Percentiles rank a stretch among this genome's conserved stretches.
phyloP scores from a whole-genome alignment of 2,113 vertebrate species.

The Pedionomus torquatus region DNA sequence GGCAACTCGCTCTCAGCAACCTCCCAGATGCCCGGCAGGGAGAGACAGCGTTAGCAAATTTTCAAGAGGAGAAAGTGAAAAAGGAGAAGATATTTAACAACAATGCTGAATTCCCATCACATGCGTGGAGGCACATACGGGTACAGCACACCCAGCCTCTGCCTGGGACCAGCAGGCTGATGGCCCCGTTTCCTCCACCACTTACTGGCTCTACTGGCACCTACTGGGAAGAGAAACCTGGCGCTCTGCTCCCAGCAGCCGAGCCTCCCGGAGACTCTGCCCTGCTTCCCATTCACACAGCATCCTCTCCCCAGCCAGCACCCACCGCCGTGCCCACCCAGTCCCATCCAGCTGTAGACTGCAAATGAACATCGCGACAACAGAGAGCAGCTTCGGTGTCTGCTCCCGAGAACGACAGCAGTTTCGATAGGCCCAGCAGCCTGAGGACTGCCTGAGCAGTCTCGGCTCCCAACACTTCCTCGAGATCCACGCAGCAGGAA shows the following conservation, averaged over 20 bases:
- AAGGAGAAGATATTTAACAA: not conserved
- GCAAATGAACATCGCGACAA: accelerated
- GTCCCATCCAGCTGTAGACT: accelerated
- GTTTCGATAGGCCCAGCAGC: not conserved
- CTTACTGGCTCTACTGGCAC: not conserved
- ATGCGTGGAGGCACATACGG: accelerated
- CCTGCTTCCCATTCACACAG: not conserved
- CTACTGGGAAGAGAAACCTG: not conserved
- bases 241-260: not conserved
- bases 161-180: not conserved
- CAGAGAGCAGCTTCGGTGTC: no score
- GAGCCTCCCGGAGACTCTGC: not conserved
- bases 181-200: accelerated
- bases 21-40: not conserved
- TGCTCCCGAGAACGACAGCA: not conserved
- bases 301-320: not conserved
- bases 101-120: not conserved
- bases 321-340: not conserved
- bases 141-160: not conserved
- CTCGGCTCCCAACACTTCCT: accelerated
- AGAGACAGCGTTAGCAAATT: not conserved
- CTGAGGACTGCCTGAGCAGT: not conserved
- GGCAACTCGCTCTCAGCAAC: not conserved
- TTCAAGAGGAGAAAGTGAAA: not conserved
- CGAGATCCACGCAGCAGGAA: not conserved